Conservation (phyloP, 2,113 vertebrate species). For the Pituophis catenifer region DNA sequence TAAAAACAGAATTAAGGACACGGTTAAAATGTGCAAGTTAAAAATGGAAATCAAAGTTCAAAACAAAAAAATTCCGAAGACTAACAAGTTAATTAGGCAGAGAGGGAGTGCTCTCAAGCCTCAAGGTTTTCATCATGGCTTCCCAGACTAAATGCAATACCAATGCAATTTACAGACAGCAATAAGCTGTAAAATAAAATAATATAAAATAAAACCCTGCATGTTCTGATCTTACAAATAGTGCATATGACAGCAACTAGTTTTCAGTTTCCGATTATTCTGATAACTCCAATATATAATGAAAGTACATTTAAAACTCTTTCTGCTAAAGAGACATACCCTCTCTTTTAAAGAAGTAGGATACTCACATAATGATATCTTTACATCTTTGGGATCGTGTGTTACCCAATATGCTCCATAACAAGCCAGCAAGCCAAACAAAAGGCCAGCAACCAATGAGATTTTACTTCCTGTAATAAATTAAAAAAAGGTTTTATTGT, state of each 20-base stretch:
- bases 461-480: constrained; percentile 80
- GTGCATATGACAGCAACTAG: not conserved
- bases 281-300: not conserved
- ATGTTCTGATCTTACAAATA: not conserved
- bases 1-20: not conserved
- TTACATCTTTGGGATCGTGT: constrained; percentile 77
- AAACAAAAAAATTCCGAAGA: not conserved
- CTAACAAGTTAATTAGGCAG: not conserved
- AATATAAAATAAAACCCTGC: too few relatives aligned
- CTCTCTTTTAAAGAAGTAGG: not conserved
- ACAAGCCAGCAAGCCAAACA: constrained; percentile 80
- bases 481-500: not conserved
- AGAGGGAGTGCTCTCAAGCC: not conserved
- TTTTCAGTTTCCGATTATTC: not conserved
- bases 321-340: not conserved
- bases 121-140: not conserved
- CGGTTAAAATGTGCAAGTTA: not conserved
- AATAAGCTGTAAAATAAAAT: not conserved
- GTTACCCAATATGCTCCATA: constrained; percentile 86
- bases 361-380: constrained; percentile 84
- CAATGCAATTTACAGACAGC: not conserved
- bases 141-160: not conserved
- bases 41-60: not conserved
- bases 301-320: not conserved
- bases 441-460: constrained; percentile 85